Evolutionary conservation across 2,113 vertebrate species (phyloP).

Genomic region (Muntiacus reevesi): DNA sequence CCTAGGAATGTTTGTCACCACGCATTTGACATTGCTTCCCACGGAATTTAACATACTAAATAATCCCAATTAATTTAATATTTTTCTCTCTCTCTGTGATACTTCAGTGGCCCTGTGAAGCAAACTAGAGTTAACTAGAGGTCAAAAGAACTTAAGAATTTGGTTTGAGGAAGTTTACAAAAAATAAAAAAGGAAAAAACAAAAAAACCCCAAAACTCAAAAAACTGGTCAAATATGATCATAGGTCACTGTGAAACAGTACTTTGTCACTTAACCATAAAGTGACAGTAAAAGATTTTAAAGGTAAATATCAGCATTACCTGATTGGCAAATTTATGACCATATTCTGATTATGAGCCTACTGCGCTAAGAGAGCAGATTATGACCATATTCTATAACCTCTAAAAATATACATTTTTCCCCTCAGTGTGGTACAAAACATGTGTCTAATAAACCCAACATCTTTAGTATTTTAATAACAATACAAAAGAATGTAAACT

Average conservation of each 20-base stretch:
- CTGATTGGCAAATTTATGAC: background rate
- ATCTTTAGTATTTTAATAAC: background rate
- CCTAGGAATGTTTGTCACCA: background rate
- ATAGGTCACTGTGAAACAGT: background rate
- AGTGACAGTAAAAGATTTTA: background rate
- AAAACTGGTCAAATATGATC: background rate
- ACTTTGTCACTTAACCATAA: background rate
- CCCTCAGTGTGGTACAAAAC: background rate
- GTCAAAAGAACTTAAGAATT: background rate
- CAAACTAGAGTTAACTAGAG: background rate
- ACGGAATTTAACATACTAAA: background rate
- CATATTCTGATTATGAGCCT: background rate
- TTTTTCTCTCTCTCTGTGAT: background rate
- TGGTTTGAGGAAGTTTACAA: background rate
- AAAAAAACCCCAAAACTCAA: background rate
- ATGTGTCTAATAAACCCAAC: background rate
- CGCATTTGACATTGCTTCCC: background rate
- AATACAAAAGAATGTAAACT: background rate
- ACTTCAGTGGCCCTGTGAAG: background rate
- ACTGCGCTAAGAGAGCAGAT: no score
- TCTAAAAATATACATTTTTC: background rate
- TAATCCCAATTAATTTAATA: background rate
- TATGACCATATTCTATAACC: background rate
- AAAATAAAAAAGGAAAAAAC: background rate
- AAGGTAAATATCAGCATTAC: background rate